A percentile compares a stretch with the other conserved stretches of the same genome.
phyloP scores from a whole-genome alignment of 2,113 vertebrate species.

The Corynorhinus townsendii region DNA sequence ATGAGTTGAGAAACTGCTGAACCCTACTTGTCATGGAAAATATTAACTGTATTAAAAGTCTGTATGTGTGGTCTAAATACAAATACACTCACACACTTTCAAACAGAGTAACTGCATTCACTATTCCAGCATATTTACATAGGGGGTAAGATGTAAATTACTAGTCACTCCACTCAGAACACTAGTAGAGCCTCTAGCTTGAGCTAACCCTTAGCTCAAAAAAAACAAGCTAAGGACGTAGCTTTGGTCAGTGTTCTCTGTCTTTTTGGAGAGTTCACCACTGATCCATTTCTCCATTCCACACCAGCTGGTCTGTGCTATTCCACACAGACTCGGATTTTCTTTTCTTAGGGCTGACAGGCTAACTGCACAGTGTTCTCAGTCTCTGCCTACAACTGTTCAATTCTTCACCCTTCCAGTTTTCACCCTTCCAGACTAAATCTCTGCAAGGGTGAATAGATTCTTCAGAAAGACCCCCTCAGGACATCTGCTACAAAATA shows the following conservation, averaged over 20 bases:
- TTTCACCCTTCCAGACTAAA: not conserved
- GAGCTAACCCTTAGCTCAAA: not conserved
- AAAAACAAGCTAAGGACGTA: not conserved
- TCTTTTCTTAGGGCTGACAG: not conserved
- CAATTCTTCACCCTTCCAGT: not conserved
- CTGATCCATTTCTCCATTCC: not conserved
- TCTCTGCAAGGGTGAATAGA: not conserved
- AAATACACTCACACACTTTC: not conserved
- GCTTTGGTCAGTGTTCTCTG: not conserved
- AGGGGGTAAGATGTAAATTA: not conserved
- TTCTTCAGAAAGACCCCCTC: not conserved
- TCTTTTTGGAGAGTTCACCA: not conserved
- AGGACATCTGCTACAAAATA: not conserved
- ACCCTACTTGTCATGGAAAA: not conserved
- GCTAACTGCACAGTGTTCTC: not conserved
- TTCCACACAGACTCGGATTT: not conserved
- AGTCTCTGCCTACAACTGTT: not conserved
- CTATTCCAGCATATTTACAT: not conserved
- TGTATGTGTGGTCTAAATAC: not conserved
- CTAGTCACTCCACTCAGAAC: not conserved
- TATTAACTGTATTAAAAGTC: not conserved
- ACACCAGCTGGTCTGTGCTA: rapidly evolving
- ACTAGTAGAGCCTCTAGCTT: not conserved
- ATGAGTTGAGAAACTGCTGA: not conserved
- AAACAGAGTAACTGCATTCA: not conserved